phyloP scores from a whole-genome alignment of 2,888 invertebrate species.

The Lasioglossum vierecki region DNA sequence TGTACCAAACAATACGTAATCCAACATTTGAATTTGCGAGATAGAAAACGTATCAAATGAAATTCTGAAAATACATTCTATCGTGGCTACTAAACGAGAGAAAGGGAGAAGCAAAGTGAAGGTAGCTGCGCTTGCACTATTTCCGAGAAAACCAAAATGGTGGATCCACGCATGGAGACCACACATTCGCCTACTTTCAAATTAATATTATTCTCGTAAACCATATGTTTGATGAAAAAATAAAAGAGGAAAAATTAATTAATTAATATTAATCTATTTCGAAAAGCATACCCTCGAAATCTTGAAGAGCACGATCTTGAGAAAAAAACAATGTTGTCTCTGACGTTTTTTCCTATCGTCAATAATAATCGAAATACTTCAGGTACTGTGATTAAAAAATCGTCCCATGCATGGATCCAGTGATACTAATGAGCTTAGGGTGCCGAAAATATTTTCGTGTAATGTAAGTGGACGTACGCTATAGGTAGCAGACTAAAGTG shows the following conservation, averaged over 20 bases:
- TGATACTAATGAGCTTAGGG: not conserved
- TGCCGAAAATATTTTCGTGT: constrained; percentile 21
- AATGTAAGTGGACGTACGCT: constrained; percentile 45
- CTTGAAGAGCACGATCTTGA: not conserved
- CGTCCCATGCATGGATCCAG: not conserved
- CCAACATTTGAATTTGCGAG: not conserved
- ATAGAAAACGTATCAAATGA: not conserved
- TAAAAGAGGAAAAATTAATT: not conserved
- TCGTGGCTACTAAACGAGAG: not conserved
- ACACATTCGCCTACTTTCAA: not conserved
- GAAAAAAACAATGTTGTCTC: not conserved
- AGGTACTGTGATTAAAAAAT: not conserved
- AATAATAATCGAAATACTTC: not conserved
- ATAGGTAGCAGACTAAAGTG: constrained; percentile 81
- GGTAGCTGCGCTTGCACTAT: not conserved
- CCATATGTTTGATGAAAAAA: not conserved
- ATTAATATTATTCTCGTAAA: not conserved
- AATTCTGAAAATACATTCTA: constrained; percentile 1
- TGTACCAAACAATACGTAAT: constrained; percentile 2
- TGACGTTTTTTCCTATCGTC: not conserved
- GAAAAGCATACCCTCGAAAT: not conserved
- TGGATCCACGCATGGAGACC: not conserved
- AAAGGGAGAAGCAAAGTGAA: not conserved
- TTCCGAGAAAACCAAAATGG: not conserved
- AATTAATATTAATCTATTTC: not conserved